A percentile compares a stretch with the other conserved stretches of the same genome.
phyloP scores from a whole-genome alignment of 2,113 vertebrate species.

The Ellobius talpinus region DNA sequence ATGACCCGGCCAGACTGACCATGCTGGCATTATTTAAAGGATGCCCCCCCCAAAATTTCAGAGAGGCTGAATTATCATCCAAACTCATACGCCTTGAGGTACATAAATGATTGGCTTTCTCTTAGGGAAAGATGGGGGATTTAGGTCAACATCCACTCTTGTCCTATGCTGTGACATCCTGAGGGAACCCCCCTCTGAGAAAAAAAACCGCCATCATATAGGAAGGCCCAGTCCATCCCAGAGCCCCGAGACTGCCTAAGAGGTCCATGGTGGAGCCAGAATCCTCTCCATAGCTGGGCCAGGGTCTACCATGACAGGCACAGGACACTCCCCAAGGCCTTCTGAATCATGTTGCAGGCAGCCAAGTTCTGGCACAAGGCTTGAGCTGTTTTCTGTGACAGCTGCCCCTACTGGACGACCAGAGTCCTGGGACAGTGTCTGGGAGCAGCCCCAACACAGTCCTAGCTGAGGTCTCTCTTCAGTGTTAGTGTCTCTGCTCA shows the following conservation, averaged over 20 bases:
- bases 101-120: not conserved
- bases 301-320: not conserved
- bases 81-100: not conserved
- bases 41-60: not conserved
- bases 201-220: not conserved
- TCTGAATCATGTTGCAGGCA: not conserved
- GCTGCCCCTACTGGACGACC: no score
- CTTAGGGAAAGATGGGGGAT: not conserved
- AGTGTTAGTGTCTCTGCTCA: accelerated
- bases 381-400: accelerated
- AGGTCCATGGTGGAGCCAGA: not conserved
- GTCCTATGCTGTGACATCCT: not conserved
- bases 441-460: not conserved
- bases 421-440: not conserved
- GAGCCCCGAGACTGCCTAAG: not conserved
- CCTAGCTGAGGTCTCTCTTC: not conserved
- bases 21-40: accelerated
- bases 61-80: no score
- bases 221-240: not conserved
- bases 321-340: accelerated
- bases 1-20: accelerated
- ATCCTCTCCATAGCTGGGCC: not conserved
- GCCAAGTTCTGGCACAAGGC: not conserved
- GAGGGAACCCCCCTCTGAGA: not conserved
- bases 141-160: not conserved